phyloP scores from a whole-genome alignment of 2,113 vertebrate species.

The Alosa alosa region DNA sequence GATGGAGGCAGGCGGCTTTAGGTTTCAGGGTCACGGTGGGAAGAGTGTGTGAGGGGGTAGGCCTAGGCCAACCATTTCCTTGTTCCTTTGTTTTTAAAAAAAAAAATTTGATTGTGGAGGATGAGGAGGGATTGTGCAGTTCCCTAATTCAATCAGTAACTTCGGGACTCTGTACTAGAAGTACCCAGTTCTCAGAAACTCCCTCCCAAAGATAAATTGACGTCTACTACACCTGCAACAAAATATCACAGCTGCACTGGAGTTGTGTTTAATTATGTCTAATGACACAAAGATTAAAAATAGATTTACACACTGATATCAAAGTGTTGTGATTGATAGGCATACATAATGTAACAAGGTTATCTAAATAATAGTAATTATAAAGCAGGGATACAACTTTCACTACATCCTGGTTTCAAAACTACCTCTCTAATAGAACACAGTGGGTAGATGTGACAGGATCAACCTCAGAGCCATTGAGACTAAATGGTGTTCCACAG shows the following conservation, averaged over 20 bases:
- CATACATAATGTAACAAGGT: too few relatives aligned
- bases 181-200: background rate
- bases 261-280: too few relatives aligned
- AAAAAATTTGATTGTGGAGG: background rate
- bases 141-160: background rate
- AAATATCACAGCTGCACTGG: background rate
- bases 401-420: too few relatives aligned
- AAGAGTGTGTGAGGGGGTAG: background rate
- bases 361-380: too few relatives aligned
- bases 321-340: background rate
- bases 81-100: background rate
- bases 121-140: background rate
- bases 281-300: too few relatives aligned
- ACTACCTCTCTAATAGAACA: too few relatives aligned
- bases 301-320: background rate
- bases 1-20: background rate
- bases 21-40: background rate
- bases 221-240: background rate
- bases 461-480: too few relatives aligned
- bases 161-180: background rate
- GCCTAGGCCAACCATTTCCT: background rate
- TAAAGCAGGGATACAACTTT: too few relatives aligned
- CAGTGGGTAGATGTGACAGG: too few relatives aligned
- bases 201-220: background rate
- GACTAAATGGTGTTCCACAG: too few relatives aligned